Conservation (phyloP, 2,888 invertebrate species). For the Clostera curtula region DNA sequence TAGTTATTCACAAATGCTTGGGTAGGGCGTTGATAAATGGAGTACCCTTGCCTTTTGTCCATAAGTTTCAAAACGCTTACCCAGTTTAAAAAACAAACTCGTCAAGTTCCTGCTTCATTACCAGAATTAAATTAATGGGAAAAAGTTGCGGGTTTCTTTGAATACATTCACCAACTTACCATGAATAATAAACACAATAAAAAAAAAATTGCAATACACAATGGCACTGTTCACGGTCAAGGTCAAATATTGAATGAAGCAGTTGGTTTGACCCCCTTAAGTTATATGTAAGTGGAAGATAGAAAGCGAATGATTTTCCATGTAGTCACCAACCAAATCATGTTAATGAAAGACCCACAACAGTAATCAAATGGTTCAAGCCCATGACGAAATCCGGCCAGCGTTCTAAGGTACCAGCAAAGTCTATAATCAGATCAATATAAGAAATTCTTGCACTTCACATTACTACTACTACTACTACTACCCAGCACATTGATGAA, state of each 20-base stretch:
- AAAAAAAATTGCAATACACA: constrained; percentile 8
- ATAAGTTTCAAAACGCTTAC: too few relatives aligned
- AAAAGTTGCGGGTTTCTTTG: too few relatives aligned
- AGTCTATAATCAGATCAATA: too few relatives aligned
- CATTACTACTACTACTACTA: too few relatives aligned
- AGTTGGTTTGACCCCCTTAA: constrained; percentile 32
- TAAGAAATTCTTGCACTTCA: constrained; percentile 6
- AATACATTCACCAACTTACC: too few relatives aligned
- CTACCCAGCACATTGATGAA: too few relatives aligned
- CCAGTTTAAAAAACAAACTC: too few relatives aligned
- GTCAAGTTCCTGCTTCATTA: too few relatives aligned
- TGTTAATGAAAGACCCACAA: constrained; percentile 45
- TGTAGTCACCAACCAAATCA: constrained; percentile 52
- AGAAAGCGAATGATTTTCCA: constrained; percentile 58
- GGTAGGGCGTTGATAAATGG: constrained; percentile 1
- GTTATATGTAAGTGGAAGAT: constrained; percentile 41
- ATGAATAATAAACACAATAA: too few relatives aligned
- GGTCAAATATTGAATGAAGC: constrained; percentile 42
- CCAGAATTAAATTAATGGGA: too few relatives aligned
- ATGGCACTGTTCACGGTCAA: constrained; percentile 32
- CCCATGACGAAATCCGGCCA: constrained; percentile 33
- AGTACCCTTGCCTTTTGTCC: constrained; percentile 1
- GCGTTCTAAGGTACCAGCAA: constrained; percentile 7
- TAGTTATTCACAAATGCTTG: background rate
- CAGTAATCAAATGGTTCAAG: constrained; percentile 30